Evolutionary conservation across 2,797 vertebrate genomes (phyloP), one percentile per base, ranked within the genome.

Genomic region (Acrocephalus scirpaceus): DNA sequence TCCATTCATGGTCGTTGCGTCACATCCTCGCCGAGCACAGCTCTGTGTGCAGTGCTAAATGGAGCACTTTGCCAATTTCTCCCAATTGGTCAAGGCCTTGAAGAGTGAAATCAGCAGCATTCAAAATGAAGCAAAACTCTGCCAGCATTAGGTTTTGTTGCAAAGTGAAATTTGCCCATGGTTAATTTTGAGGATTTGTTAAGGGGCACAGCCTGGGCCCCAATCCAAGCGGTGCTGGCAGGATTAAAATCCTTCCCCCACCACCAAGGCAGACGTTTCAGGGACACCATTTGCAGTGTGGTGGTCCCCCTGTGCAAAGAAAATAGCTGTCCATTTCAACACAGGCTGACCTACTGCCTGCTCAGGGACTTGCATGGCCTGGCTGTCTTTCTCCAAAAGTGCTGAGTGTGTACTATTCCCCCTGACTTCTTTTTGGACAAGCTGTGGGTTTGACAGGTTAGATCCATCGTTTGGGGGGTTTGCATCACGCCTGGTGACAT

Each of bases 1-100:
- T 66, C 25, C 26, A 6, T 61, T 69, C 2, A 0, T 7, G 54
- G 26, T 20, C 1, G 0, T 44, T 48, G n/a, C 2, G 0, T 53
- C 4, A 5, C 36, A 14, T 57, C 75, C 86, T 80, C 0, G 0
- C 71, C 61, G 56, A 77, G 73, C 76, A 34, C n/a, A 38, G 71
- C 4, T 89, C 48, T 7, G 30, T 26, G 34, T 50, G 78, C 57
- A 13, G 23, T 2, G 6, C 62, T 90, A n/a, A 86, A 74, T 0
- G 0, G 44, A 86, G 26, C 42, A 36, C 40, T 77, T 45, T 88
- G 60, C 73, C 92, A 90, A 47, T 95, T 93, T 74, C 67, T 88
- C 60, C 66, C 86, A 62, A 9, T 70, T 90, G 84, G 80, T 82
- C 61, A 80, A 88, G 71, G 69, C 53, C 36, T 69, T 51, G 65